Evolutionary conservation across 2,888 invertebrate genomes (phyloP), one percentile per base, ranked within the genome.

Genomic region (Sminthurinus aureus): DNA sequence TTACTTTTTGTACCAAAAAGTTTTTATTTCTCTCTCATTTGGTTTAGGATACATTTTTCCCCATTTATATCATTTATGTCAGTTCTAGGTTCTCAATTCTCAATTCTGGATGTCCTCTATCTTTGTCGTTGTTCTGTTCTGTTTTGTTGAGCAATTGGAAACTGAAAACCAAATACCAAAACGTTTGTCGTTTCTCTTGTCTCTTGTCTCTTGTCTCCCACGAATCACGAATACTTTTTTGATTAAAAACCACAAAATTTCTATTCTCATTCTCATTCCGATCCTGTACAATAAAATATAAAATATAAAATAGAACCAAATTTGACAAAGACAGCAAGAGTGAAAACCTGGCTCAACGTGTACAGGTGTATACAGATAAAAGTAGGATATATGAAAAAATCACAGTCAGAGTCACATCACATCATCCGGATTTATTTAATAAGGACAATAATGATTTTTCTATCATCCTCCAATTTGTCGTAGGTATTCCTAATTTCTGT

Each of bases 221-320:
- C 38, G 38, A 38, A 1, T 38, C 38, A 1, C n/a, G n/a, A n/a
- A n/a, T n/a, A n/a, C 6, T 38, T 38, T 79, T 84, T 84, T 84
- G 76, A 84, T 84, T 82, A 73, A 79, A 84, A 84, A 84, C 84
- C 84, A 79, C 84, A 84, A 84, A 84, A 84, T 82, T 71, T n/a
- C 38, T 76, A 69, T 71, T 76, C 67, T 76, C 58, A 13, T 18
- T 18, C 58, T 18, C 4, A 13, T 18, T 11, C 58, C 9, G 38
- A 38, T 38, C 38, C 38, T 38, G 38, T 38, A 38, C 38, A 38
- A 38, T 38, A 58, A 58, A 58, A 58, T 15, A 58, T 11, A 52
- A 52, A 52, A 52, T 52, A 52, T 13, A 52, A 52, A 8, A 52
- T 52, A 13, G 13, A 83, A 79, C 20, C 73, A 73, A 73, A n/a